These are phyloP conservation scores for Chymomyza caudatula DNA, from an alignment of 2,888 invertebrate species.

Conservation along the genomic window DNA sequence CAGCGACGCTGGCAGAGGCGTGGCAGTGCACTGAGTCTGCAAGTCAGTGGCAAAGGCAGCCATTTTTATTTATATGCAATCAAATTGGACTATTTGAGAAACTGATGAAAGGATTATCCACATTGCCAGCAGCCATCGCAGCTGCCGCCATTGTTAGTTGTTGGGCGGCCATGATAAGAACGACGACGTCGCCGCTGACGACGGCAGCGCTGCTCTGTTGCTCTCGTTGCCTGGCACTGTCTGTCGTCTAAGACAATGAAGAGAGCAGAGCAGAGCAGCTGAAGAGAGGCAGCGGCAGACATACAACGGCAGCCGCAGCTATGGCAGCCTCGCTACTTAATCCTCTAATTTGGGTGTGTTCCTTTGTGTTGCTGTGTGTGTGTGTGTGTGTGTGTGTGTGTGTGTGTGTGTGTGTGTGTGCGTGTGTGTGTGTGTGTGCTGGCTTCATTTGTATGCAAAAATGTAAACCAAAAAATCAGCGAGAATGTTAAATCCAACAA, in stretches of 20 bases:
- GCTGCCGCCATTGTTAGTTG: not conserved
- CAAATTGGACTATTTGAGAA: slow-evolving; percentile 66
- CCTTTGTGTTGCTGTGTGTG: not conserved
- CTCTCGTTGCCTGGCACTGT: not conserved
- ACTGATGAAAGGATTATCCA: slow-evolving; percentile 54
- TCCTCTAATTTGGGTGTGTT: slow-evolving; percentile 69
- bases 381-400: slow-evolving; percentile 27
- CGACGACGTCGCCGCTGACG: not conserved
- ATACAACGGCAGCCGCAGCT: slow-evolving; percentile 12
- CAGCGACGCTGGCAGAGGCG: not conserved
- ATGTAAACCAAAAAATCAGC: slow-evolving; percentile 72
- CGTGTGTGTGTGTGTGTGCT: slow-evolving; percentile 1
- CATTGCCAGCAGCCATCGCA: not conserved
- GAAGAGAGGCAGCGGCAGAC: slow-evolving; percentile 8
- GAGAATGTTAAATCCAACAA: slow-evolving; percentile 74
- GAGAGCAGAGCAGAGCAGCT: slow-evolving; percentile 24
- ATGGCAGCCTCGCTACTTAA: slow-evolving; percentile 62
- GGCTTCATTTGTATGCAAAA: slow-evolving; percentile 71
- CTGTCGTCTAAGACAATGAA: slow-evolving; percentile 50
- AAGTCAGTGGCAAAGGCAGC: slow-evolving; percentile 2
- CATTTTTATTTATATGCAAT: slow-evolving; percentile 59
- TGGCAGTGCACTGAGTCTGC: not conserved
- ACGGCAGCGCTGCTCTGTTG: not conserved
- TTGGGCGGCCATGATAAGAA: not conserved
- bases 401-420: slow-evolving; percentile 19